Base-by-base conservation (phyloP, 2,113 vertebrate species). In the Hystrix cristata region DNA sequence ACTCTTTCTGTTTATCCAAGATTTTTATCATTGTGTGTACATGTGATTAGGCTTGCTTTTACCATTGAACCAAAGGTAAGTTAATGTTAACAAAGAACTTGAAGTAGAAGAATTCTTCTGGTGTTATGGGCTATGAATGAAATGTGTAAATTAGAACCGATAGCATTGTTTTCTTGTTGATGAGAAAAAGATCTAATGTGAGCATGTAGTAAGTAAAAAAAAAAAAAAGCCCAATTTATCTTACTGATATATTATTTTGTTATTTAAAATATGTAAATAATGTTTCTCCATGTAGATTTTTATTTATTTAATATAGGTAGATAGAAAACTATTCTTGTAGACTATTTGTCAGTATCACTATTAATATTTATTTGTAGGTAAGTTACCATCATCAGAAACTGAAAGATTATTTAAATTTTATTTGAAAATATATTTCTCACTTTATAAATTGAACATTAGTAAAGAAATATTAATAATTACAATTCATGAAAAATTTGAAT, bases 401-500 rank as follows among this genome's bases (percentile, higher is more conserved):
- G 60, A 82, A 94, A 15, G 91, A 91, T 92, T 97, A 89, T 94
- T 89, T 97, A 87, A 92, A 48, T 95, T 92, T 74, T 34, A 74
- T 69, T 97, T 95, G 90, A 80, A 96, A 95, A 96, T 96, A 15
- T 94, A 87, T 60, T 95, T 97, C 48, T 97, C n/a, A 76, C 95
- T 97, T 98, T 98, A 95, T 64, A 96, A 96, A 16, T 57, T n/a
- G 87, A 65, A 94, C 53, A 87, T 84, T 78, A 90, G 9, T 78
- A 34, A 72, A 34, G 0, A 0, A 92, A 80, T 98, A 87, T 14
- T 59, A 34, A 82, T 96, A 95, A 65, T 15, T 55, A 94, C 94
- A 93, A 53, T 93, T 98, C 98, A 97, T 97, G 81, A 98, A 98
- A 96, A 98, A 97, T 86, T 71, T 90, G 90, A 69, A 93, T 96